Evolutionary conservation across 2,113 vertebrate species (phyloP).

Genomic region (Prinia subflava): DNA sequence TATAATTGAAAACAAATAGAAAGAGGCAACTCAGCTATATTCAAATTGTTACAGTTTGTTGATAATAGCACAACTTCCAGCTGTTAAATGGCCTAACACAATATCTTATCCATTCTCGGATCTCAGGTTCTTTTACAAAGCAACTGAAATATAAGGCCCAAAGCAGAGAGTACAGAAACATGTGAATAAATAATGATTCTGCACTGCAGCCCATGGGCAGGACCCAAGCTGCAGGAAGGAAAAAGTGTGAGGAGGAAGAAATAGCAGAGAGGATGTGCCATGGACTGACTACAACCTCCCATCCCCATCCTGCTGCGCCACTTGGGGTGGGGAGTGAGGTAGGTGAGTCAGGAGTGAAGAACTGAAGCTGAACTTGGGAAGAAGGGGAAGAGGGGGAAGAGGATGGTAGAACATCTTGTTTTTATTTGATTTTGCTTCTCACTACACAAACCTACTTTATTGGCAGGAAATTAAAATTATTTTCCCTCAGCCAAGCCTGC

Average conservation of each 20-base stretch:
- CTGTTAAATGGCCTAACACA: neutral
- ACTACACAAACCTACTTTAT: neutral
- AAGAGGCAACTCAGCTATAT: neutral
- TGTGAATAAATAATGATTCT: neutral
- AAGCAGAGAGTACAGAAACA: neutral
- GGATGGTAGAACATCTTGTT: neutral
- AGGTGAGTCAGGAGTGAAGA: neutral
- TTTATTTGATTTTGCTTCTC: neutral
- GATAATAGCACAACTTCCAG: neutral
- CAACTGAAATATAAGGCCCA: neutral
- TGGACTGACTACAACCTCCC: neutral
- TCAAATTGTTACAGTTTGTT: neutral
- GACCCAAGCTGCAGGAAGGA: neutral
- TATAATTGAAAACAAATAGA: neutral
- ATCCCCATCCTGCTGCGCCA: fast-evolving
- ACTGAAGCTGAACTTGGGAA: neutral
- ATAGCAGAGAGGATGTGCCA: neutral
- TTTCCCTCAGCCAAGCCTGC: neutral
- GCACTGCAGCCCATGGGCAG: neutral
- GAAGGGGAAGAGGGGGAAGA: neutral
- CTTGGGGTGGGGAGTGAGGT: neutral
- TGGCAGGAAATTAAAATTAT: neutral
- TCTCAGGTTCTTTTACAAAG: neutral
- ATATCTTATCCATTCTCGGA: neutral
- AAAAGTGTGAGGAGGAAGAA: neutral